A percentile compares a stretch with the other conserved stretches of the same genome.
These are phyloP conservation scores for Metallyticus violacea DNA, from an alignment of 2,888 invertebrate genomes.

Conservation along the genomic window DNA sequence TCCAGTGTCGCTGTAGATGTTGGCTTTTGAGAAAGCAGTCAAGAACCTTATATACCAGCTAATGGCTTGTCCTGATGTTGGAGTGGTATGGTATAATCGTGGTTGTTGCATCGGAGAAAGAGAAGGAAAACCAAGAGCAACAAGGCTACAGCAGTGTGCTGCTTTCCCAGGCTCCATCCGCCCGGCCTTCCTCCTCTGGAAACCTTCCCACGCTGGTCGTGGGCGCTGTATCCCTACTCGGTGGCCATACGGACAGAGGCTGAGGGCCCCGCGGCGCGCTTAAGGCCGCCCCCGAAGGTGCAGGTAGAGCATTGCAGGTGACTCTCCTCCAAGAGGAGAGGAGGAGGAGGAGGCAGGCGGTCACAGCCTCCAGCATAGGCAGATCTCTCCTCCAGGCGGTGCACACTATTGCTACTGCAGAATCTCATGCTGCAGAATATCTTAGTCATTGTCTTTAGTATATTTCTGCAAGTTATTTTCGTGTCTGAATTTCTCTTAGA, in stretches of 20 bases:
- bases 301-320: background rate
- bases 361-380: background rate
- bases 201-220: conserved; percentile 25
- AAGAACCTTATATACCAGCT: background rate
- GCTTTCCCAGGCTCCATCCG: conserved; percentile 20
- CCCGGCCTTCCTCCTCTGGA: background rate
- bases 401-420: background rate
- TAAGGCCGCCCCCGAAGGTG: background rate
- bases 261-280: conserved; percentile 17
- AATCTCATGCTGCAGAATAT: background rate
- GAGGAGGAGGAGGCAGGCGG: background rate
- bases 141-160: conserved; percentile 2
- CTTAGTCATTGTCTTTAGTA: too few relatives aligned
- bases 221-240: background rate
- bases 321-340: background rate
- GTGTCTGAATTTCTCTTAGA: too few relatives aligned
- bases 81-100: background rate
- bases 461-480: too few relatives aligned
- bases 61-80: background rate
- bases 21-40: background rate
- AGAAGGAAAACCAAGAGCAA: background rate
- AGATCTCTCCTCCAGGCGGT: background rate
- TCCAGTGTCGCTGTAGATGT: background rate
- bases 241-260: background rate
- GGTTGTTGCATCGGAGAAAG: background rate